A percentile compares a stretch with the other conserved stretches of the same genome.
Conservation (phyloP, 2,797 vertebrate species). For the Chelon labrosus region DNA sequence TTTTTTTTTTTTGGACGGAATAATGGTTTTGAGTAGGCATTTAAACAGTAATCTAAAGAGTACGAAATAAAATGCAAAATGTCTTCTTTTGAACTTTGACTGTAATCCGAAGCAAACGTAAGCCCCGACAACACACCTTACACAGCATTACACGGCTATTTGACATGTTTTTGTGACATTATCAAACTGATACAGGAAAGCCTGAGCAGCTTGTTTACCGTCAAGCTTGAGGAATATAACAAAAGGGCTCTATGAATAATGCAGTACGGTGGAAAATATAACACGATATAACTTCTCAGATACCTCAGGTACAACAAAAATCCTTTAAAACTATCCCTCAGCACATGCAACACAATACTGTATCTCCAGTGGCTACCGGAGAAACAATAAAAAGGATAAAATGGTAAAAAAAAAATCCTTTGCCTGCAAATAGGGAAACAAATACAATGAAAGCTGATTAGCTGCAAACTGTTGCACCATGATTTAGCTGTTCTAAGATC, state of each 20-base stretch:
- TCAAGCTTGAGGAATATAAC: conserved; percentile 1
- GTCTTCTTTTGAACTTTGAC: conserved; percentile 5
- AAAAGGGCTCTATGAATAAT: conserved; percentile 24
- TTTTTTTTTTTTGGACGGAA: conserved; percentile 20
- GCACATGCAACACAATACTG: conserved; percentile 3
- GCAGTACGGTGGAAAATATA: neutral
- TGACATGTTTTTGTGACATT: conserved; percentile 11
- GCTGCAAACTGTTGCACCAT: conserved; percentile 7
- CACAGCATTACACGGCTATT: neutral
- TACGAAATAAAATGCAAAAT: neutral
- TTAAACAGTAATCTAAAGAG: conserved; percentile 3
- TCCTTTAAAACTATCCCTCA: conserved; percentile 26
- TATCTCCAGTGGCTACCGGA: conserved; percentile 25
- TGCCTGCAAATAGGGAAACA: conserved; percentile 58
- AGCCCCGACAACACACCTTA: neutral
- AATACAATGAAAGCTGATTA: conserved; percentile 30
- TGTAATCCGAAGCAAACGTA: neutral
- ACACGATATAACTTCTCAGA: conserved; percentile 20
- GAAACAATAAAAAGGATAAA: conserved; percentile 55
- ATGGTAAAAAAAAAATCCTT: conserved; percentile 44
- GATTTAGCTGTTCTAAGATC: neutral
- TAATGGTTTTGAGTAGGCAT: neutral
- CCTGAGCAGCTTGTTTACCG: conserved; percentile 17
- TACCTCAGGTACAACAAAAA: conserved; percentile 22
- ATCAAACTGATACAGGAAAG: conserved; percentile 23